phyloP scores from a whole-genome alignment of 1,140 invertebrate species.

The Dryas iulia region DNA sequence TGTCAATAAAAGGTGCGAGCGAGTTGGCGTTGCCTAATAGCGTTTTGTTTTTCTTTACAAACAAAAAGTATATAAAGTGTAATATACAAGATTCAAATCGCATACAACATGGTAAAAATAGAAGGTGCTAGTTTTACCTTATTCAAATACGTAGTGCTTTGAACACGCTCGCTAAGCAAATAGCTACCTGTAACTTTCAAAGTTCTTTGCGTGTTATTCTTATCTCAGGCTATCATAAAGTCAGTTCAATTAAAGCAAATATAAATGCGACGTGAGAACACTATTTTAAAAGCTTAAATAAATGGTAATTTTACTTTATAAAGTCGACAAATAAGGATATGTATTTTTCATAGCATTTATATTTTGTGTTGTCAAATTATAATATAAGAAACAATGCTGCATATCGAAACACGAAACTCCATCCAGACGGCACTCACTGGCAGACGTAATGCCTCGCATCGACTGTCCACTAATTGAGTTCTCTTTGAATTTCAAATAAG shows the following conservation, averaged over 20 bases:
- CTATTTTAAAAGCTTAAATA: neutral
- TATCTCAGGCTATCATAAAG: neutral
- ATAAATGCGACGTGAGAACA: neutral
- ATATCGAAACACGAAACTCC: slow-evolving; percentile 10
- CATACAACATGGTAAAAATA: neutral
- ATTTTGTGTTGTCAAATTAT: neutral
- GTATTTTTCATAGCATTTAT: neutral
- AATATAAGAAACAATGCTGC: slow-evolving; percentile 2
- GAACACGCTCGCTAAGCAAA: neutral
- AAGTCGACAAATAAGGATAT: neutral
- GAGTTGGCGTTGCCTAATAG: neutral
- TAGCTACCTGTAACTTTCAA: neutral
- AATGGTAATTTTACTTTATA: neutral
- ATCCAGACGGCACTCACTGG: slow-evolving; percentile 15
- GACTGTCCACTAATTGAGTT: slow-evolving; percentile 59
- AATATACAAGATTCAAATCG: neutral
- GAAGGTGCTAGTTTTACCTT: neutral
- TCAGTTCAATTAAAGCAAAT: neutral
- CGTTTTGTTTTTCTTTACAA: neutral
- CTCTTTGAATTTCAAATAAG: slow-evolving; percentile 71
- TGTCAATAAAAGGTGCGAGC: neutral
- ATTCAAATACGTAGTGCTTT: neutral
- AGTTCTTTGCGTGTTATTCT: neutral
- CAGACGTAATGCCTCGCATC: slow-evolving; percentile 18
- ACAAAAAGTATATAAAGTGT: neutral